Base-by-base conservation (phyloP, 92 coral and sea anemone genomes). In the Epizoanthus rinbou region DNA sequence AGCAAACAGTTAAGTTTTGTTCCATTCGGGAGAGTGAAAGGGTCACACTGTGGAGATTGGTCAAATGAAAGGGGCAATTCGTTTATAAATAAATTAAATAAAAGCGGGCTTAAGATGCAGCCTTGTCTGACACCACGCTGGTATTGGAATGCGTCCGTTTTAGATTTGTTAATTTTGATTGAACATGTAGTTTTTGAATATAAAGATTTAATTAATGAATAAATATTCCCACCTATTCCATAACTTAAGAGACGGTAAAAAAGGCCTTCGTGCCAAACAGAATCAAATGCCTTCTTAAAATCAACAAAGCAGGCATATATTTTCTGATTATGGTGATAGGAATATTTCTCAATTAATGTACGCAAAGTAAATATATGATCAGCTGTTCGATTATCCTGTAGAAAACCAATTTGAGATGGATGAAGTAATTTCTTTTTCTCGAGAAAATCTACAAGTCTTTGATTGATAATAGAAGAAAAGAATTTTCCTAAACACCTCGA, bases 1-100 rank as follows among this genome's bases (percentile, higher is more conserved):
- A 54, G 58, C 17, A 54, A 54, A 54, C 58, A 54, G 68, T 63
- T 63, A 11, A 63, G 25, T 63, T 63, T 63, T 63, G 68, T 63
- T 63, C 68, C 68, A 18, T 63, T 63, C 31, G 68, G 68, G 15
- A 63, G 68, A 63, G 13, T 63, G 33, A 63, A 63, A 63, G 68
- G 68, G 68, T 63, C 68, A 63, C 68, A 63, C 25, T 63, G 28
- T 8, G 68, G 31, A 28, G 28, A 63, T 22, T 63, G 68, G 8
- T 15, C 8, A 63, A 63, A 22, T 19, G 33, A 19, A 63, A 63
- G 64, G 5, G 64, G 64, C 10, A 58, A 58, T 14, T 58, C 58
- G 58, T 54, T 54, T 9, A 54, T 0, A 54, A 54, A 54, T 9
- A 58, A 58, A 16, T 14, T 8, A 58, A 28, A 28, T 28, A 28